phyloP scores from a whole-genome alignment of 2,113 vertebrate species.

The Cygnus buccinator region DNA sequence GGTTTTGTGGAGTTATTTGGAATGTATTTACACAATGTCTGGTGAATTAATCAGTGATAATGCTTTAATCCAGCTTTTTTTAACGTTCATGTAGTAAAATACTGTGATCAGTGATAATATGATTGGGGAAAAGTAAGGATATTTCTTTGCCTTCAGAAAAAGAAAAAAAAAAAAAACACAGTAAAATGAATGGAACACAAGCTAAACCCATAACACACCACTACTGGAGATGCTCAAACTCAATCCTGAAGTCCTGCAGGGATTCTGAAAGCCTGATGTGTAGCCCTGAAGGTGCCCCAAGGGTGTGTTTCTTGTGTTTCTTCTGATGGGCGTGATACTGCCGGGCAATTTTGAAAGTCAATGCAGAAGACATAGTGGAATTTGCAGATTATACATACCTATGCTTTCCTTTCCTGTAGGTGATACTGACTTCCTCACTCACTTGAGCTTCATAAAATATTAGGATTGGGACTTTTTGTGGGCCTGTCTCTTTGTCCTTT shows the following conservation, averaged over 20 bases:
- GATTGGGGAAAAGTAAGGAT: not conserved
- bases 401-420: not conserved
- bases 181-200: not conserved
- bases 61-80: not conserved
- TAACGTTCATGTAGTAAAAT: not conserved
- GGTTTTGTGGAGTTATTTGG: not conserved
- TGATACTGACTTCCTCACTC: not conserved
- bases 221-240: not conserved
- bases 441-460: not conserved
- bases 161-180: not conserved
- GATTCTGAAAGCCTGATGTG: not conserved
- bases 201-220: not conserved
- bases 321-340: fast-evolving
- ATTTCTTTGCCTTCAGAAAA: not conserved
- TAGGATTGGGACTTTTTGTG: not conserved
- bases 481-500: not conserved
- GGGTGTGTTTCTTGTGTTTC: not conserved
- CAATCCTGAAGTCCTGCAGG: not conserved
- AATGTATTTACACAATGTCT: not conserved
- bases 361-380: not conserved
- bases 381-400: not conserved
- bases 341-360: not conserved
- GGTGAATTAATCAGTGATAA: not conserved
- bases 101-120: not conserved
- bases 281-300: not conserved